Percentiles rank a stretch among this genome's conserved stretches.
Conservation (phyloP, 2,113 vertebrate genomes). For the Seriola rivoliana region DNA sequence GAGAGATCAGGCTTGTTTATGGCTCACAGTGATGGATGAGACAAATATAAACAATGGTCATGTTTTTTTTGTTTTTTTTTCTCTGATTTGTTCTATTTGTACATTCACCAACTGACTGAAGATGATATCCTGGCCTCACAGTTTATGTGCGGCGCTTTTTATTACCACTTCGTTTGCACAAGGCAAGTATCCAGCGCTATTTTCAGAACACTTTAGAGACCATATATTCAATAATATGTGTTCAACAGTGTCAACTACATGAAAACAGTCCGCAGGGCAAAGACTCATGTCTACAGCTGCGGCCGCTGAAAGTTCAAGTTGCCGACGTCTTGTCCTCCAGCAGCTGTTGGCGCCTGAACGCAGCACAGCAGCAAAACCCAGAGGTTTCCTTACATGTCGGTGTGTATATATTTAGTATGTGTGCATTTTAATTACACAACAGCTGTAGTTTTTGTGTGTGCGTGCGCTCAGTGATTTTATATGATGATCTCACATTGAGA, state of each 20-base stretch:
- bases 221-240: not conserved
- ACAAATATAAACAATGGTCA: conserved; percentile 42
- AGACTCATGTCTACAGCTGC: conserved; percentile 5
- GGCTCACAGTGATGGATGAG: conserved; percentile 54
- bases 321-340: not conserved
- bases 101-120: not conserved
- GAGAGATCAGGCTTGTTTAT: conserved; percentile 48
- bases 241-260: conserved; percentile 22
- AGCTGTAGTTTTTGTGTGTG: not conserved
- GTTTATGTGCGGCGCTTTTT: conserved; percentile 10
- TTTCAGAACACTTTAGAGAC: not conserved
- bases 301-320: conserved; percentile 16
- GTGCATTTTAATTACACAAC: not conserved
- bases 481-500: no score
- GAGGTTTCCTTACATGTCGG: not conserved
- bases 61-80: conserved; percentile 17
- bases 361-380: not conserved
- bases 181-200: not conserved
- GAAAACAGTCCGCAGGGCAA: conserved; percentile 12
- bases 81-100: conserved; percentile 39
- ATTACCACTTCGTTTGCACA: conserved; percentile 7
- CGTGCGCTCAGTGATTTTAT: no score
- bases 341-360: not conserved
- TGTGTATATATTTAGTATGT: not conserved
- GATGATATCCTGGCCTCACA: conserved; percentile 13